Conservation (phyloP, 1,140 invertebrate genomes). For the Macrobrachium nipponense region DNA sequence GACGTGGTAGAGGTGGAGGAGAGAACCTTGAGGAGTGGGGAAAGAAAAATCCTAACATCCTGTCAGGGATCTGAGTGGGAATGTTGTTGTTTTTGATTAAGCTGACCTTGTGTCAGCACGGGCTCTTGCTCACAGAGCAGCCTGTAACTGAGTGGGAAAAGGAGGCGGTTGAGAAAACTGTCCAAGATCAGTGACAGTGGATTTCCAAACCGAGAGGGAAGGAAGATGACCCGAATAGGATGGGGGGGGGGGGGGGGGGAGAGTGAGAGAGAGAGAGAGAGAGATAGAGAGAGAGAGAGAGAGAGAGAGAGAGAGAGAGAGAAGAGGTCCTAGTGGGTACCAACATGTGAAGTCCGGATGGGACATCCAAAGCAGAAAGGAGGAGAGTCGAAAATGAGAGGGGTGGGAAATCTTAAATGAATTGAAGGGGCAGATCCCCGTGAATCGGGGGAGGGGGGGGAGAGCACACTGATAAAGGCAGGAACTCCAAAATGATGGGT, state of each 20-base stretch:
- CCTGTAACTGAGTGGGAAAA: neutral
- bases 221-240: neutral
- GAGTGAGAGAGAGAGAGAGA: too few species aligned
- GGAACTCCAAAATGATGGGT: neutral
- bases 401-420: neutral
- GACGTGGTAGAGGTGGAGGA: neutral
- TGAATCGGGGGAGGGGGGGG: neutral
- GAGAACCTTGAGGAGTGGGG: neutral
- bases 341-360: neutral
- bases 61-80: neutral
- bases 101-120: too few species aligned
- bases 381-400: constrained; percentile 6
- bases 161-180: neutral
- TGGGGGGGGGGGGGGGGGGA: neutral
- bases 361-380: neutral
- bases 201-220: neutral
- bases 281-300: too few species aligned
- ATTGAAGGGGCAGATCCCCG: neutral
- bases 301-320: too few species aligned
- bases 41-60: neutral
- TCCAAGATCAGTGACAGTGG: neutral
- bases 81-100: too few species aligned
- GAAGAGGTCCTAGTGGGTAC: neutral
- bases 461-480: too few species aligned
- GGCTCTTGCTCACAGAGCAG: too few species aligned